phyloP scores from a whole-genome alignment of 2,888 invertebrate genomes.

The Spisula solida region DNA sequence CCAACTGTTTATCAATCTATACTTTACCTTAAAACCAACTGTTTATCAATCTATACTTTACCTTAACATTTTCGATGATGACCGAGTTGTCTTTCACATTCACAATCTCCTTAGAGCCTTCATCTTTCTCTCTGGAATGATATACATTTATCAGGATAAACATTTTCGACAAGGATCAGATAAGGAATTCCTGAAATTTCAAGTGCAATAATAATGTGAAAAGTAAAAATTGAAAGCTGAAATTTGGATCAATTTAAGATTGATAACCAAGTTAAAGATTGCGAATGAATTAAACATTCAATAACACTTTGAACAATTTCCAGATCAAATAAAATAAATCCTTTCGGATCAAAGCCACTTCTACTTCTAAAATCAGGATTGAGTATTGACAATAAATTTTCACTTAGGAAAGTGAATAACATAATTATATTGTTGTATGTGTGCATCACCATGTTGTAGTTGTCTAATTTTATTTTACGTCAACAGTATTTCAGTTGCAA shows the following conservation, averaged over 20 bases:
- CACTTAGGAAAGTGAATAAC: constrained; percentile 1
- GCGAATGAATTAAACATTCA: neutral
- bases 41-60: constrained; percentile 62
- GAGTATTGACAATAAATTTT: constrained; percentile 11
- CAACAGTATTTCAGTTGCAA: no score
- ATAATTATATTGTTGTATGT: neutral
- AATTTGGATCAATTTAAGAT: neutral
- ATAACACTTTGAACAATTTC: constrained; percentile 14
- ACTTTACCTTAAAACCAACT: no score
- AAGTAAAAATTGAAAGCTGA: neutral
- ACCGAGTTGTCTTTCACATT: constrained; percentile 75
- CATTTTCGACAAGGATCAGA: neutral
- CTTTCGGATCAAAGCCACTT: neutral
- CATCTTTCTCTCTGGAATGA: constrained; percentile 78
- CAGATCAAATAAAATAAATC: constrained; percentile 15
- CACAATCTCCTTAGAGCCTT: constrained; percentile 73
- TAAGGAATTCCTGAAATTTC: neutral
- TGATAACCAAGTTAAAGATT: neutral
- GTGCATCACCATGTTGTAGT: neutral
- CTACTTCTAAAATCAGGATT: neutral
- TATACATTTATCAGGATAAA: neutral
- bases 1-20: no score
- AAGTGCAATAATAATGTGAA: neutral
- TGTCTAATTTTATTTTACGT: no score
- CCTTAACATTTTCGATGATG: constrained; percentile 78